These are phyloP conservation scores for Syngnathus floridae DNA, from an alignment of 2,113 vertebrate genomes.

Conservation along the genomic window DNA sequence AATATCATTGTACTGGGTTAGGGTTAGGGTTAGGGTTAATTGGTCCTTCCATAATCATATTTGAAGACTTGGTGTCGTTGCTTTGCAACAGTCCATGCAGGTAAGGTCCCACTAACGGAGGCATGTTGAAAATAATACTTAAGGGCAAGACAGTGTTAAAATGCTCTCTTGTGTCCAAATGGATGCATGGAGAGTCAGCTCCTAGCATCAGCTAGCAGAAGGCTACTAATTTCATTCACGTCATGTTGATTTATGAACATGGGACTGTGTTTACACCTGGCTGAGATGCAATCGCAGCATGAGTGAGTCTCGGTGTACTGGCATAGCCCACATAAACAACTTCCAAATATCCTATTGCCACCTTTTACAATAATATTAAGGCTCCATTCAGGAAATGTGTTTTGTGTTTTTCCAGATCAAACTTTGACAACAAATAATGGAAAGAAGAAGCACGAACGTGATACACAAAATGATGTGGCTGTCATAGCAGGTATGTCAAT, in stretches of 20 bases:
- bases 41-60: not conserved
- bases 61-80: not conserved
- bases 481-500: conserved; percentile 72
- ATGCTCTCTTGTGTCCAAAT: not conserved
- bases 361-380: not conserved
- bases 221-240: not conserved
- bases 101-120: not conserved
- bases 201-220: not conserved
- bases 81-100: not conserved
- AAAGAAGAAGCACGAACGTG: conserved; percentile 74
- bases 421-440: conserved; percentile 81
- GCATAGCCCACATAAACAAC: not conserved
- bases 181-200: not conserved
- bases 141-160: not conserved
- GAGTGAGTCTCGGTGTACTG: not conserved
- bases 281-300: not conserved
- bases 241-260: conserved; percentile 2
- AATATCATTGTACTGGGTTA: not conserved
- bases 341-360: not conserved
- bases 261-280: not conserved
- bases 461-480: conserved; percentile 81
- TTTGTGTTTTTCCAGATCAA: conserved; percentile 70
- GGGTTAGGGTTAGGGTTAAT: too few species aligned
- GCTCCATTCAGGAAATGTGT: conserved; percentile 1
- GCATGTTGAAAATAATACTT: not conserved